Base-by-base conservation (phyloP, 2,113 vertebrate species). In the Pelodiscus sinensis region DNA sequence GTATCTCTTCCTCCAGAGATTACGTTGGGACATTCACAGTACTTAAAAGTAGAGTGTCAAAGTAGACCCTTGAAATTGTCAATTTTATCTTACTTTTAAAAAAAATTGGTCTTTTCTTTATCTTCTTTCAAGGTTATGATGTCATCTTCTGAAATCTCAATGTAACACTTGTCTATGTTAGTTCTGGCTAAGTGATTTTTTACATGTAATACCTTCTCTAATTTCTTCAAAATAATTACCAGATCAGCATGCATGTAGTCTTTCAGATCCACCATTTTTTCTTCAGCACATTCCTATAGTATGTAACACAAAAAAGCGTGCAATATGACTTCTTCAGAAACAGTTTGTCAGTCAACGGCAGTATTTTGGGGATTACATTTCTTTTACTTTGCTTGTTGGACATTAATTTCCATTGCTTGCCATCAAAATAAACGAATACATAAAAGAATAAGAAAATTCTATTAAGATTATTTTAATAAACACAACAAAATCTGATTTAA, bases 161-260 rank as follows among this genome's bases (percentile, higher is more conserved):
- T 79, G 18, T 50, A 79, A 6, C 8, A 87, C 10, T 65, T 81
- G 11, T 38, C 3, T 77, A 22, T 5, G 6, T 9, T 51, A 58
- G 22, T 44, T 93, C 55, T 65, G 92, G 51, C 85, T 3, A 81
- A 90, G 55, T 2, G 24, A 92, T 89, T 87, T 58, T 90, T 92
- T 81, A 68, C 1, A 62, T 50, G 9, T 62, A 38, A 2, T 11
- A 57, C 57, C 90, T 87, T 65, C 90, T 90, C 52, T 51, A 6
- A 73, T 82, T 65, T 86, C 92, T 90, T 91, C 38, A 86, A 89
- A 94, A 86, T 54, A 62, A 78, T 44, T 62, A 16, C 13, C 11
- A 4, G 38, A 54, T 79, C 81, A 51, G 18, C 77, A 38, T 86
- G 24, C 29, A 81, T 88, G 80, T 38, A 35, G 81, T 60, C 54